These are phyloP conservation scores for Catocala sponsa DNA, from an alignment of 2,888 invertebrate species.

Conservation along the genomic window DNA sequence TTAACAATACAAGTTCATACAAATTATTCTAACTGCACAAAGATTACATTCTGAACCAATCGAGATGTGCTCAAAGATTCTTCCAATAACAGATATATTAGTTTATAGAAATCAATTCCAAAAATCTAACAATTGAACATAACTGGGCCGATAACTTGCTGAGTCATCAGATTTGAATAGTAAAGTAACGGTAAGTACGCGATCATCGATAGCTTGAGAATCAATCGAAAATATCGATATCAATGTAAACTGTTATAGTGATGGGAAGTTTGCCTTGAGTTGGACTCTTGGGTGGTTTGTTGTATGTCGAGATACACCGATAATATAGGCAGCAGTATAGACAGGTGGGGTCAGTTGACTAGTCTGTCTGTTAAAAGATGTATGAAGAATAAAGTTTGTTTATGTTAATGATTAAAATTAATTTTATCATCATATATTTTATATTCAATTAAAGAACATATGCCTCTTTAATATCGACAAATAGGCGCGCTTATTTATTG, in stretches of 20 bases:
- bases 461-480: no score
- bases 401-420: no score
- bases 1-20: slow-evolving; percentile 23
- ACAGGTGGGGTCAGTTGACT: no score
- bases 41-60: slow-evolving; percentile 24
- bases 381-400: no score
- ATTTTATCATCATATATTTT: no score
- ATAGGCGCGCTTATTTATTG: no score
- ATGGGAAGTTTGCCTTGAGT: slow-evolving; percentile 20
- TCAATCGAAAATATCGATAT: slow-evolving; percentile 66
- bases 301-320: no score
- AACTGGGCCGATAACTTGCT: slow-evolving; percentile 73
- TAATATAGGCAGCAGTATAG: no score
- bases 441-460: no score
- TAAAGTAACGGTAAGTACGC: slow-evolving; percentile 60
- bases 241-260: slow-evolving; percentile 29
- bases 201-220: slow-evolving; percentile 53
- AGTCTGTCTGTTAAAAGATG: no score
- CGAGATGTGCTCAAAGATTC: slow-evolving; percentile 30
- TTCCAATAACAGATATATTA: slow-evolving; percentile 41
- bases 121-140: slow-evolving; percentile 70
- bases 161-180: slow-evolving; percentile 70
- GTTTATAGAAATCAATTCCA: slow-evolving; percentile 62
- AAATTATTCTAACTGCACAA: slow-evolving; percentile 26
- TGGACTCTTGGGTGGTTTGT: neutral